phyloP scores from a whole-genome alignment of 2,797 vertebrate genomes.

The Characodon lateralis region DNA sequence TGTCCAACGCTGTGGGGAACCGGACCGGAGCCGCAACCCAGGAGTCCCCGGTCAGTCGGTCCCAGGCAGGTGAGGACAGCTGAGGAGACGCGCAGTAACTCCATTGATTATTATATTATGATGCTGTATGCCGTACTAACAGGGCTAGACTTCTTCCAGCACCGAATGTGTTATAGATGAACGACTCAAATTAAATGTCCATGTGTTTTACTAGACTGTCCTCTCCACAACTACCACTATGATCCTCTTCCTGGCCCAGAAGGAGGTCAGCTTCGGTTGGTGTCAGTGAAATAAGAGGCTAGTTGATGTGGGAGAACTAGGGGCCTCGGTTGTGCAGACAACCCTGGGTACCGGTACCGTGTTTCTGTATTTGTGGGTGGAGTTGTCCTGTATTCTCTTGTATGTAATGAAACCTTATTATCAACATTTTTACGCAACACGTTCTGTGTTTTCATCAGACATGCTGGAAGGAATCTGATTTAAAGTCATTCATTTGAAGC shows the following conservation, averaged over 20 bases:
- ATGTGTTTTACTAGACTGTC: slow-evolving; percentile 37
- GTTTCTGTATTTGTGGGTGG: not conserved
- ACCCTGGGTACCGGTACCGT: not conserved
- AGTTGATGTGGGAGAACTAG: slow-evolving; percentile 9
- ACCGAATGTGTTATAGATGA: not conserved
- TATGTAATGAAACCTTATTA: too few species aligned
- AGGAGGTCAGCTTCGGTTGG: slow-evolving; percentile 64
- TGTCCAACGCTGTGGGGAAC: slow-evolving; percentile 97
- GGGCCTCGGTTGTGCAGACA: not conserved
- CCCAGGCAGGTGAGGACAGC: slow-evolving; percentile 71
- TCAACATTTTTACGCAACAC: too few species aligned
- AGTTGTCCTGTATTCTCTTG: too few species aligned
- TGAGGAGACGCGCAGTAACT: too few species aligned
- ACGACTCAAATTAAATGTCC: not conserved
- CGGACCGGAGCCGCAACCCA: slow-evolving; percentile 84
- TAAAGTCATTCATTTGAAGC: too few species aligned
- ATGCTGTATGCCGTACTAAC: not conserved
- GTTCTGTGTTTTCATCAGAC: too few species aligned
- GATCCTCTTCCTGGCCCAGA: slow-evolving; percentile 46
- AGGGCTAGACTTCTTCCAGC: not conserved
- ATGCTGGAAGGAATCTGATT: too few species aligned
- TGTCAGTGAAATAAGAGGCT: slow-evolving; percentile 30
- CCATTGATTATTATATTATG: not conserved
- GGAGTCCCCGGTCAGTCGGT: slow-evolving; percentile 88
- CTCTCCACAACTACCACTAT: too few species aligned